Evolutionary conservation across 2,888 invertebrate genomes (phyloP).

Genomic region (Cephus pygmeus): DNA sequence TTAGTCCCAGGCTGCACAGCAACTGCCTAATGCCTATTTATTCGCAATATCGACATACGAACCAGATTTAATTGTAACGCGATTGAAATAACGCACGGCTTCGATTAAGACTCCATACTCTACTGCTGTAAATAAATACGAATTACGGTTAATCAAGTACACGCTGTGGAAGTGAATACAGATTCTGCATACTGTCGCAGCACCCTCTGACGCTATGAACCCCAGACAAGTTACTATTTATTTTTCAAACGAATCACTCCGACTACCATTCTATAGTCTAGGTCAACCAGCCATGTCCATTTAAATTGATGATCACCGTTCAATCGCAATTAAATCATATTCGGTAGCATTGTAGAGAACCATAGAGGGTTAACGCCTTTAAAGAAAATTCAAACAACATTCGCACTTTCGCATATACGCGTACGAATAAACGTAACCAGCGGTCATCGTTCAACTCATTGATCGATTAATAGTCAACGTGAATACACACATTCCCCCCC

Average conservation of each 20-base stretch:
- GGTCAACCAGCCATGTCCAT: neutral
- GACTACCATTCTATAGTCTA: neutral
- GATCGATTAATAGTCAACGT: conserved; percentile 40
- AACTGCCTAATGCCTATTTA: neutral
- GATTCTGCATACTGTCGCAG: neutral
- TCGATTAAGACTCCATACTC: neutral
- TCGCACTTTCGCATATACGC: neutral
- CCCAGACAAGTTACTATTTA: neutral
- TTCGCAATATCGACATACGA: neutral
- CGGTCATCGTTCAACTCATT: conserved; percentile 29
- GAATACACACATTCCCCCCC: conserved; percentile 18
- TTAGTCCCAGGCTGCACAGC: neutral
- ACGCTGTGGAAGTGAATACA: neutral
- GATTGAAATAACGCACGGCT: neutral
- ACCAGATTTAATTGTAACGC: neutral
- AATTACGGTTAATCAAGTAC: neutral
- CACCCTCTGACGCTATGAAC: neutral
- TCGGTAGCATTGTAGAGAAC: neutral
- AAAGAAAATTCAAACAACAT: neutral
- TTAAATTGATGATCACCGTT: too few species aligned
- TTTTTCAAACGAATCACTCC: neutral
- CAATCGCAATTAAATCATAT: neutral
- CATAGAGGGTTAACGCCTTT: neutral
- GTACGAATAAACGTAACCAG: neutral
- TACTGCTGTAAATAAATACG: neutral